Evolutionary conservation across 2,888 invertebrate genomes (phyloP), one percentile per base, ranked within the genome.

Genomic region (Stictocephala bisonia): DNA sequence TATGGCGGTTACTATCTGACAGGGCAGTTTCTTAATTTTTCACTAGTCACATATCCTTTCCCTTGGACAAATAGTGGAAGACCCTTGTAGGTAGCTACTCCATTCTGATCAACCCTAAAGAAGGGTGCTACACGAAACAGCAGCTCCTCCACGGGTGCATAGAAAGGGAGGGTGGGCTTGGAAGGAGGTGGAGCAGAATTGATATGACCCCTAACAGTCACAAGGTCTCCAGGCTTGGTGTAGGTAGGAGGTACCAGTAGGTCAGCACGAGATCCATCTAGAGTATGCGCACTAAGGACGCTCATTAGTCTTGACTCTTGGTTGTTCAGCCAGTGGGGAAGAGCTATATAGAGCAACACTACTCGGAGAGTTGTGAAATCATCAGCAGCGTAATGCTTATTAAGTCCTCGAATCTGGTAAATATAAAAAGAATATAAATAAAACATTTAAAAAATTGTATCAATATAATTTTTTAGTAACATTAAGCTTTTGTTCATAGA

Each of bases 261-360:
- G n/a, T 53, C 53, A 3, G 27, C 53, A 26, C 27, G 13, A 35
- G 13, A 35, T 13, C 35, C 27, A 3, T 53, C 2, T 4, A 26
- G 53, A 26, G 53, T 53, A n/a, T 27, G 53, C 6, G 53, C 53
- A 26, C 53, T 53, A 6, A 53, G n/a, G 2, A 53, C 53, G 15
- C 53, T 53, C 27, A 53, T 26, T 3, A 26, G 53, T 26, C 53
- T 22, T 6, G 53, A 53, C 6, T 53, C 53, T 15, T 53, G 53
- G 26, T 15, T n/a, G 53, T 53, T 53, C 53, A 26, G 27, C 53
- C 53, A 53, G 27, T 53, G 53, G 3, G 53, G 53, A 4, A 53
- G 27, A 26, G 53, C 53, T 4, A 53, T 26, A 18, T 53, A 53
- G 6, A 53, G 26, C 26, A 53, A 53, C 26, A 53, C 53, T 3